Evolutionary conservation across 2,888 invertebrate genomes (phyloP), one percentile per base, ranked within the genome.

Genomic region (Silvanus unidentatus): DNA sequence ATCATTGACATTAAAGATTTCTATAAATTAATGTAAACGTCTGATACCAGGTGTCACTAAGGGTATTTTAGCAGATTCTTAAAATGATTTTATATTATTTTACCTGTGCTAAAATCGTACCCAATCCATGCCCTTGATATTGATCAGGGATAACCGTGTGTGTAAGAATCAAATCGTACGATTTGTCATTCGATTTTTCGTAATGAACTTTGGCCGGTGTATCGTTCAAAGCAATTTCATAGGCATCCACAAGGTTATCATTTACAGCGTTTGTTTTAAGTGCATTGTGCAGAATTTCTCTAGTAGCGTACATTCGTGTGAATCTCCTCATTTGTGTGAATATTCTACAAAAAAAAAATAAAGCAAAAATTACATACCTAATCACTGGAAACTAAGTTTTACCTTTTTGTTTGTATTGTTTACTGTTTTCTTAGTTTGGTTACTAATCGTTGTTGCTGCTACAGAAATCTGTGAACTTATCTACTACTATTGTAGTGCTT

Each of bases 41-140:
- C 8, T 22, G 8, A 22, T 5, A 22, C 22, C 8, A 22, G 22
- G 8, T 22, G 22, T 22, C 22, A 22, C 22, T 22, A 22, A 3
- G 22, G 3, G 22, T 8, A 22, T 5, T 5, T 22, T 22, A 5
- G 4, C 22, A 5, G 8, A 3, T 22, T 3, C 22, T 8, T 22
- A n/a, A n/a, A n/a, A n/a, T n/a, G n/a, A n/a, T n/a, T n/a, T n/a
- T n/a, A n/a, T 22, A 5, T 22, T 12, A 3, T 5, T 16, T 10
- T 39, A 39, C 39, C 39, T 39, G 22, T 27, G 16, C 39, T 27
- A 39, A 27, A 39, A 39, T 39, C 16, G 5, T 4, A 6, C 39
- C 39, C 22, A 39, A 12, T n/a, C 39, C 39, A 16, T 39, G 27
- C n/a, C 39, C 39, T 27, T 22, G 39, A 11, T 16, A 12, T 12